Conservation (phyloP, 2,113 vertebrate genomes). For the Ictalurus punctatus region DNA sequence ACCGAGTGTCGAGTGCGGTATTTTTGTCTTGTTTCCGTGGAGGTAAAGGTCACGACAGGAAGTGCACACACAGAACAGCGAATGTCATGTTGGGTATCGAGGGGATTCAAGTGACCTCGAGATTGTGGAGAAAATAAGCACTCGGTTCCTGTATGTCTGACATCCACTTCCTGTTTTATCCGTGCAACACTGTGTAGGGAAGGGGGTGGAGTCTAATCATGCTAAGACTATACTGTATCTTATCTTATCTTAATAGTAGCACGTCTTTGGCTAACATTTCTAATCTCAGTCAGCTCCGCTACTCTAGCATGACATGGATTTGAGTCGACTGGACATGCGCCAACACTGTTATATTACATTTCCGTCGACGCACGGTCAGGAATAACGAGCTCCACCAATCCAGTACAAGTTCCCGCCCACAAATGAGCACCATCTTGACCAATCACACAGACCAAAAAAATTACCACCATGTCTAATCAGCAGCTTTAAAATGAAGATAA, state of each 20-base stretch:
- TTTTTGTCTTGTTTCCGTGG: neutral
- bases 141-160: neutral
- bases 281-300: neutral
- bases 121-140: neutral
- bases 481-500: neutral
- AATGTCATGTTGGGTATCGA: neutral
- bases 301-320: neutral
- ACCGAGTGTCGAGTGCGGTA: neutral
- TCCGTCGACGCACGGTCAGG: neutral
- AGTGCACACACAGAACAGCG: neutral
- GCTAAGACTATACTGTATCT: neutral
- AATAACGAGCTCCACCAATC: neutral
- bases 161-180: neutral
- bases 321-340: neutral
- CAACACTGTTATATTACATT: neutral
- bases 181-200: neutral
- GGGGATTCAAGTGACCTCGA: neutral
- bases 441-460: neutral
- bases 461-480: neutral
- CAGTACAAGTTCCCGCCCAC: neutral
- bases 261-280: neutral
- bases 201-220: neutral
- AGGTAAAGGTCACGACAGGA: conserved; percentile 11
- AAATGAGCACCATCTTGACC: neutral
- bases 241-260: neutral